Evolutionary conservation across 2,888 invertebrate species (phyloP).

Genomic region (Limenitis camilla): DNA sequence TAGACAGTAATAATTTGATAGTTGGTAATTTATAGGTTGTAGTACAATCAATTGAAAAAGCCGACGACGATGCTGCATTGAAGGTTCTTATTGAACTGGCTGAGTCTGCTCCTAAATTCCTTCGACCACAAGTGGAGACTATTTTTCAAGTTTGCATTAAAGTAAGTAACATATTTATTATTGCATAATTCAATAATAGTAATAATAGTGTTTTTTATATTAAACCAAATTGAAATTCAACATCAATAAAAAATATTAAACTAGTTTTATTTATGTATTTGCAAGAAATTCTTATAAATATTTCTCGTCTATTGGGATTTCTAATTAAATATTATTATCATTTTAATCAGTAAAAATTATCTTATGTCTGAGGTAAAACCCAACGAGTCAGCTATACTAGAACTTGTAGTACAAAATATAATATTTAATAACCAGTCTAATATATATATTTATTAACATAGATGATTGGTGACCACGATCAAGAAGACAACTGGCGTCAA

Average conservation of each 20-base stretch:
- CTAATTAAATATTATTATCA: no score
- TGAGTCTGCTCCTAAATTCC: slow-evolving; percentile 93
- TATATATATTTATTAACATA: slow-evolving; percentile 29
- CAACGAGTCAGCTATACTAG: no score
- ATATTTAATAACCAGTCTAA: neutral
- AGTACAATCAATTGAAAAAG: slow-evolving; percentile 86
- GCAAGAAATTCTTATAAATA: no score
- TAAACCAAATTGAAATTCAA: no score
- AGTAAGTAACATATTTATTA: slow-evolving; percentile 51
- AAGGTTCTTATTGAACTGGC: slow-evolving; percentile 96
- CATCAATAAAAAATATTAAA: no score
- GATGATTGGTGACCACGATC: slow-evolving; percentile 81
- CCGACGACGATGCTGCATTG: slow-evolving; percentile 91
- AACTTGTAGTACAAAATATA: no score
- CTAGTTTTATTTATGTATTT: no score
- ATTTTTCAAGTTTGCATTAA: slow-evolving; percentile 93
- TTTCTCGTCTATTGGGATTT: no score
- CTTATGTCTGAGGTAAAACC: no score
- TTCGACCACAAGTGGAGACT: slow-evolving; percentile 88
- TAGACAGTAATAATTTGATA: slow-evolving; percentile 39
- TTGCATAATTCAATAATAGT: slow-evolving; percentile 29
- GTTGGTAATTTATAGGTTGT: slow-evolving; percentile 68
- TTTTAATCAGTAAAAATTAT: no score
- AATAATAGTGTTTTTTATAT: no score
- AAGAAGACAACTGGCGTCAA: slow-evolving; percentile 89